Percentiles rank a stretch among this genome's conserved stretches.
These are phyloP conservation scores for Drosophila cardini DNA, from an alignment of 1,140 invertebrate species.

Conservation along the genomic window DNA sequence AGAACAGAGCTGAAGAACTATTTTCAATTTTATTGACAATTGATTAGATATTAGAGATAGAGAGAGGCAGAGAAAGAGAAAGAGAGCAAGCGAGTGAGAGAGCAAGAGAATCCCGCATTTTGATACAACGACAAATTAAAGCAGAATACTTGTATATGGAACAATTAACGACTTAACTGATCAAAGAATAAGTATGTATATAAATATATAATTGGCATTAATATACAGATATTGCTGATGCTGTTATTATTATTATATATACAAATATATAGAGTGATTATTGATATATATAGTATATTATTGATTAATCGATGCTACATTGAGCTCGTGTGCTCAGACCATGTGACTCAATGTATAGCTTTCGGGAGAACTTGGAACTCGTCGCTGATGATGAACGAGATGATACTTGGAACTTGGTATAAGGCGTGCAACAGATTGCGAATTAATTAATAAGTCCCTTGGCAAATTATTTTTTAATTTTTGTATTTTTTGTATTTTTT, in stretches of 20 bases:
- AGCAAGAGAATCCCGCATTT: conserved; percentile 2
- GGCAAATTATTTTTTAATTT: neutral
- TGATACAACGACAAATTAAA: conserved; percentile 23
- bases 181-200: conserved; percentile 58
- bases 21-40: neutral
- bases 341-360: conserved; percentile 56
- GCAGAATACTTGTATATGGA: conserved; percentile 3
- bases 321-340: conserved; percentile 63
- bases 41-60: neutral
- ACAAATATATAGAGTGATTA: conserved; percentile 37
- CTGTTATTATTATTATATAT: conserved; percentile 17
- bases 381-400: neutral
- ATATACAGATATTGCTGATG: conserved; percentile 14
- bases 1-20: neutral
- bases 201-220: conserved; percentile 53
- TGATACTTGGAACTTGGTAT: neutral
- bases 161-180: conserved; percentile 70
- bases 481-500: no score
- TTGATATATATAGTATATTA: conserved; percentile 53
- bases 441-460: conserved; percentile 15
- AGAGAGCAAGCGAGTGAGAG: conserved; percentile 10
- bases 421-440: conserved; percentile 3
- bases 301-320: conserved; percentile 57
- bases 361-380: conserved; percentile 18
- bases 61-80: neutral